Conservation (phyloP, 2,888 invertebrate species). For the Gnatocerus cornutus region DNA sequence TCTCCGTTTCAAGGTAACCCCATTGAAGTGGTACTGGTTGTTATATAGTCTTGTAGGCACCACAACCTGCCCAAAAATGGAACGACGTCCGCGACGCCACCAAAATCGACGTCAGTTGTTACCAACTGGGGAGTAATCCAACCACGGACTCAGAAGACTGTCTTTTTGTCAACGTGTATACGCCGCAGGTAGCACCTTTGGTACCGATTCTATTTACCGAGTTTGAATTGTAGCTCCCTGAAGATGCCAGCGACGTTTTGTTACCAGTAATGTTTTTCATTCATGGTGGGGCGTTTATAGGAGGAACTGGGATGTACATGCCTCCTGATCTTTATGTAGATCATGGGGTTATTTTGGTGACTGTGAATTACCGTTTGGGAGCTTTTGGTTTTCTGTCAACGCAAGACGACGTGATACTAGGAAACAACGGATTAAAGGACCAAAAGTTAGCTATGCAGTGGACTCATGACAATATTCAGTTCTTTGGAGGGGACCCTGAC, state of each 20-base stretch:
- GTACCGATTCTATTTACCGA: not conserved
- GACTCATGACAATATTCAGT: constrained; percentile 79
- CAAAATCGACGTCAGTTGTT: not conserved
- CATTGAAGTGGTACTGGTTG: not conserved
- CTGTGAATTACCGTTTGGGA: constrained; percentile 81
- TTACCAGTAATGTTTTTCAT: constrained; percentile 16
- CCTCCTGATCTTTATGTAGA: constrained; percentile 73
- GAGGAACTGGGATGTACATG: not conserved
- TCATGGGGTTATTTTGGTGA: constrained; percentile 78
- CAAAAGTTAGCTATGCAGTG: constrained; percentile 81
- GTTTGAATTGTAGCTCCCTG: not conserved
- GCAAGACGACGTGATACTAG: constrained; percentile 78
- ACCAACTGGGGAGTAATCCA: not conserved
- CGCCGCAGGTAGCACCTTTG: constrained; percentile 1
- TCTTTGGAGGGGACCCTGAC: constrained; percentile 81
- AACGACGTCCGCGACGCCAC: not conserved
- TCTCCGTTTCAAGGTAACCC: constrained; percentile 6
- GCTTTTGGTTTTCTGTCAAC: constrained; percentile 84
- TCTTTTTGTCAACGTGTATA: constrained; percentile 13
- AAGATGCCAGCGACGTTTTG: not conserved
- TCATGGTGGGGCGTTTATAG: constrained; percentile 19
- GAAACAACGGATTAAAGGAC: constrained; percentile 83
- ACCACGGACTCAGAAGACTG: constrained; percentile 12
- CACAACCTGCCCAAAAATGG: not conserved
- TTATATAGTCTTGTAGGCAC: not conserved